phyloP scores from a whole-genome alignment of 2,113 vertebrate genomes.

The Sterrhoptilus dennistouni region DNA sequence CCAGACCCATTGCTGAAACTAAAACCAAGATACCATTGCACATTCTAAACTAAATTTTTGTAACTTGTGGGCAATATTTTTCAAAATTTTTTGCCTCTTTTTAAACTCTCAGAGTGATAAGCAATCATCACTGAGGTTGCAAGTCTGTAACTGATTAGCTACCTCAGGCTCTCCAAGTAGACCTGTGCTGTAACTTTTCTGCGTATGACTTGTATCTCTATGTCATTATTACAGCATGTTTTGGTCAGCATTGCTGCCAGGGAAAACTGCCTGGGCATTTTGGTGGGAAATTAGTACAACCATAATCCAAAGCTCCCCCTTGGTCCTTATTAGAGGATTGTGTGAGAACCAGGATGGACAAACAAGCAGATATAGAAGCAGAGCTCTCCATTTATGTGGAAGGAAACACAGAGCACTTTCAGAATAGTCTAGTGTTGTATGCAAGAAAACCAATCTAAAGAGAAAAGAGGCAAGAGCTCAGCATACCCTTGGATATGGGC shows the following conservation, averaged over 20 bases:
- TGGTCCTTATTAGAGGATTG: not conserved
- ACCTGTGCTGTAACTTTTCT: not conserved
- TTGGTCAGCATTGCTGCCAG: not conserved
- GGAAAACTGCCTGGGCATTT: not conserved
- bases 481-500: rapidly evolving
- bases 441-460: not conserved
- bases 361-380: not conserved
- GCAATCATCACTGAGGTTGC: not conserved
- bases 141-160: not conserved
- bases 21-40: not conserved
- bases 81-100: not conserved
- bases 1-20: not conserved
- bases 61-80: not conserved
- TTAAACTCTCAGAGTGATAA: not conserved
- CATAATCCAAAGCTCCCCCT: rapidly evolving
- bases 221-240: not conserved
- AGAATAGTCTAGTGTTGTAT: not conserved
- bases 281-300: not conserved
- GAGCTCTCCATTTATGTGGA: not conserved
- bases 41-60: not conserved
- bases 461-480: not conserved
- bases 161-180: not conserved
- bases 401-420: not conserved
- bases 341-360: not conserved
- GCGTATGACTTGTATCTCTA: rapidly evolving